Percentiles rank a stretch among this genome's conserved stretches.
phyloP scores from a whole-genome alignment of 1,140 invertebrate species.

The Maconellicoccus hirsutus region DNA sequence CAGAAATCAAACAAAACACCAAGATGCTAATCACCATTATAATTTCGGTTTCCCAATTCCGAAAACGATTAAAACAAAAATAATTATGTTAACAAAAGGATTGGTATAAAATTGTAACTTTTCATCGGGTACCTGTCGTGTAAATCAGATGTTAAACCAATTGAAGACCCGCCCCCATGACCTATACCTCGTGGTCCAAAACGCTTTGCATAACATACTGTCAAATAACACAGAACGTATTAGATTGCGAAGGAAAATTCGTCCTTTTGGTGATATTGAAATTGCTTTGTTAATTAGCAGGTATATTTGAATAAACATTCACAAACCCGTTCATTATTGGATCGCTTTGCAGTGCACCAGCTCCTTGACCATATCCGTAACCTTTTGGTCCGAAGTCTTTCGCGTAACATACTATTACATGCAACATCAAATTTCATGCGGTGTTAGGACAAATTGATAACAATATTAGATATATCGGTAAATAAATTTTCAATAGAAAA shows the following conservation, averaged over 20 bases:
- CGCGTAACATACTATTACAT: constrained; percentile 70
- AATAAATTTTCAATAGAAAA: too few relatives aligned
- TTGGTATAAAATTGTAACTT: neutral
- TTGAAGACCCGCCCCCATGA: constrained; percentile 64
- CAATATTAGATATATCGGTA: too few relatives aligned
- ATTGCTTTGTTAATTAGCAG: neutral
- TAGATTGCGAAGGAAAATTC: neutral
- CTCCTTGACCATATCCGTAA: constrained; percentile 85
- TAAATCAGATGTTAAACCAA: constrained; percentile 50
- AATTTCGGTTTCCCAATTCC: too few relatives aligned
- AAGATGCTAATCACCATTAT: too few relatives aligned
- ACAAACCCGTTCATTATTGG: constrained; percentile 38
- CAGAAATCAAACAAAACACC: too few relatives aligned
- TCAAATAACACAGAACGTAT: constrained; percentile 22
- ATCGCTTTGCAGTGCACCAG: constrained; percentile 78
- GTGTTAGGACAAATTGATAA: neutral
- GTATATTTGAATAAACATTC: constrained; percentile 21
- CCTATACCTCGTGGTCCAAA: constrained; percentile 83
- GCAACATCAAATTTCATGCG: constrained; percentile 7
- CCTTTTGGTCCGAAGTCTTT: constrained; percentile 89
- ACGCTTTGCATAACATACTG: constrained; percentile 65
- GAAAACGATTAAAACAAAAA: too few relatives aligned
- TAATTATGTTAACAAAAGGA: neutral
- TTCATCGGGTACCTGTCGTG: constrained; percentile 16
- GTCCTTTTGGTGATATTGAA: too few relatives aligned